phyloP scores from a whole-genome alignment of 2,888 invertebrate genomes.

The Lycia hirtaria region DNA sequence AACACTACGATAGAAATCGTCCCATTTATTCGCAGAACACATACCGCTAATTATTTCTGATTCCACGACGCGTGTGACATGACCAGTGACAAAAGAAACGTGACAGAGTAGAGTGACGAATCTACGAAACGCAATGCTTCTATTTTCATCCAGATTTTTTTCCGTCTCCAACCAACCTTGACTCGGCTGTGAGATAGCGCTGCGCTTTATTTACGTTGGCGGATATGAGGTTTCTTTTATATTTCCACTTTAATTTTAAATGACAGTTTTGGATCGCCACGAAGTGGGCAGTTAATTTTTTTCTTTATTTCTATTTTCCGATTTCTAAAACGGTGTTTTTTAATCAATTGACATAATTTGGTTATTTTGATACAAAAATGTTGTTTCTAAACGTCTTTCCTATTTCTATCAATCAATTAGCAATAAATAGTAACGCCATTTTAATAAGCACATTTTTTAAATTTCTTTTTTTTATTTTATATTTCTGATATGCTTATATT shows the following conservation, averaged over 20 bases:
- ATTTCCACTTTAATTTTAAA: conserved; percentile 37
- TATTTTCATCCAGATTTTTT: conserved; percentile 53
- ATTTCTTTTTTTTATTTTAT: too few species aligned
- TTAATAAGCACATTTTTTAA: too few species aligned
- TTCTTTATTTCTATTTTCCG: conserved; percentile 23
- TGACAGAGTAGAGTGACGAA: conserved; percentile 55
- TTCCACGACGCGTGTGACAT: conserved; percentile 36
- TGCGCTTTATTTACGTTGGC: conserved; percentile 48
- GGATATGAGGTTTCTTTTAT: conserved; percentile 41
- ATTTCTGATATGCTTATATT: too few species aligned
- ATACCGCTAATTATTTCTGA: conserved; percentile 34
- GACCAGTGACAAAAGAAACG: conserved; percentile 40
- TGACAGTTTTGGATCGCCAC: conserved; percentile 33
- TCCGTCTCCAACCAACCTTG: conserved; percentile 53
- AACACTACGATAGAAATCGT: conserved; percentile 12
- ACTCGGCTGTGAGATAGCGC: conserved; percentile 48
- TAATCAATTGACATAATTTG: conserved; percentile 24
- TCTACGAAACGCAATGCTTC: conserved; percentile 45
- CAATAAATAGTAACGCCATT: too few species aligned
- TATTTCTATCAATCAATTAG: too few species aligned
- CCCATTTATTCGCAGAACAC: conserved; percentile 18
- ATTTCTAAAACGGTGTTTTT: conserved; percentile 31
- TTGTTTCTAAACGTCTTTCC: too few species aligned
- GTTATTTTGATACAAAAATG: too few species aligned
- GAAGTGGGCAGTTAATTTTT: conserved; percentile 29